These are phyloP conservation scores for Leptogaster cylindrica DNA, from an alignment of 2,888 invertebrate genomes.

Conservation along the genomic window DNA sequence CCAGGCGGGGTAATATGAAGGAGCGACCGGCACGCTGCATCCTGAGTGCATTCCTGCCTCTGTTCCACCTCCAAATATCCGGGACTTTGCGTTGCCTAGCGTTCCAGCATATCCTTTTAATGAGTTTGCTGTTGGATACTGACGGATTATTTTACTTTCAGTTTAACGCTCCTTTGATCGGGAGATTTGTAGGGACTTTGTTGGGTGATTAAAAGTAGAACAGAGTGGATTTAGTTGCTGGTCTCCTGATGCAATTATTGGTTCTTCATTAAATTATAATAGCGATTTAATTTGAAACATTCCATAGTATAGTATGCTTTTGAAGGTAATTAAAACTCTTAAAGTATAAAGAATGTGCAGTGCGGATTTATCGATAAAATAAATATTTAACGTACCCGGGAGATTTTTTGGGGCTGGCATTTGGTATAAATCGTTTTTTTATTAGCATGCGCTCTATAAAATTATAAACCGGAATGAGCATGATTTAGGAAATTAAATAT, in stretches of 20 bases:
- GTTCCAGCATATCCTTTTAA: constrained; percentile 8
- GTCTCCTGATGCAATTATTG: not conserved
- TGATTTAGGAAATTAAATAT: too few relatives aligned
- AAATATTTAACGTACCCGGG: too few relatives aligned
- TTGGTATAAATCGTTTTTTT: too few relatives aligned
- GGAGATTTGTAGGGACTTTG: not conserved
- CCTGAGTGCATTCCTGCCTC: not conserved
- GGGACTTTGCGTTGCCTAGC: too few relatives aligned
- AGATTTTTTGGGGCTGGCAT: too few relatives aligned
- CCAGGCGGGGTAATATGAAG: not conserved
- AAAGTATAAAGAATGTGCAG: too few relatives aligned
- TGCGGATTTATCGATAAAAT: too few relatives aligned
- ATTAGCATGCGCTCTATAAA: too few relatives aligned
- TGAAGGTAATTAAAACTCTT: too few relatives aligned
- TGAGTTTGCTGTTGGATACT: constrained; percentile 8
- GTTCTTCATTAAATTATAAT: constrained; percentile 20
- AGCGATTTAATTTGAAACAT: constrained; percentile 21
- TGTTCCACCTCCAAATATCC: not conserved
- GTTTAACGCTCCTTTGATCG: constrained; percentile 9
- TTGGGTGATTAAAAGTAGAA: not conserved
- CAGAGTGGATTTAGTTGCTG: not conserved
- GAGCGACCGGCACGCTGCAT: not conserved
- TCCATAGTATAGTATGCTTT: not conserved
- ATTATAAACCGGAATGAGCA: too few relatives aligned
- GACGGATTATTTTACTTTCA: constrained; percentile 27